phyloP scores from a whole-genome alignment of 2,888 invertebrate species.

The Tiliacea aurago region DNA sequence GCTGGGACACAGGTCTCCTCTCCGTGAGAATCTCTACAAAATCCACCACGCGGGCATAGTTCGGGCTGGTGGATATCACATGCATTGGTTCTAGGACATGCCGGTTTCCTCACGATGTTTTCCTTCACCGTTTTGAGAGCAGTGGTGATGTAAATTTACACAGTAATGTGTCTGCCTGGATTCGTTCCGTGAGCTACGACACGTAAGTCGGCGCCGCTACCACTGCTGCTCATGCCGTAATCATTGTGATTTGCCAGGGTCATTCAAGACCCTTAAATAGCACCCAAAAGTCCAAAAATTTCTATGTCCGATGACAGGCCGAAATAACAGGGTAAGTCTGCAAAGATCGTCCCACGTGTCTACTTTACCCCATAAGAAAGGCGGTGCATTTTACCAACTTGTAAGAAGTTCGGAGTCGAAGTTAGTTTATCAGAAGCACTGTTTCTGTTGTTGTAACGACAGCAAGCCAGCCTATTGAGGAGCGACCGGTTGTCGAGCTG shows the following conservation, averaged over 20 bases:
- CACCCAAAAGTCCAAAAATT: background rate
- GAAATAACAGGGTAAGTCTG: background rate
- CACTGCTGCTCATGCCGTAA: background rate
- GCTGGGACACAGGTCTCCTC: background rate
- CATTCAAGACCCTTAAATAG: background rate
- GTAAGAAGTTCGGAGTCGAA: background rate
- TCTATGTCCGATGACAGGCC: too few species aligned
- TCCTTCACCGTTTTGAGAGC: background rate
- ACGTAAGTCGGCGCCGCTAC: background rate
- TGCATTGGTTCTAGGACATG: background rate
- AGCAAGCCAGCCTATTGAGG: slow-evolving; percentile 60
- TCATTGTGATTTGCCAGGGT: too few species aligned
- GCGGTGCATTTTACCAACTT: background rate
- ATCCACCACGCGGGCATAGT: background rate
- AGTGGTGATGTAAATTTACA: background rate
- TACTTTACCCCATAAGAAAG: too few species aligned
- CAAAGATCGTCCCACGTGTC: background rate
- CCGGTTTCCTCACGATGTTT: background rate
- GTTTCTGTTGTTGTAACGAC: slow-evolving; percentile 9
- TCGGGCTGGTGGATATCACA: background rate
- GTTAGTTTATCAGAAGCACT: background rate
- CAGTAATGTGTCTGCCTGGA: background rate
- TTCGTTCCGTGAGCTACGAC: background rate
- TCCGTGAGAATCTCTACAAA: background rate
- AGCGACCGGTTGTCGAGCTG: slow-evolving; percentile 84